Base-by-base conservation (phyloP, 2,113 vertebrate species). In the Microcebus murinus region DNA sequence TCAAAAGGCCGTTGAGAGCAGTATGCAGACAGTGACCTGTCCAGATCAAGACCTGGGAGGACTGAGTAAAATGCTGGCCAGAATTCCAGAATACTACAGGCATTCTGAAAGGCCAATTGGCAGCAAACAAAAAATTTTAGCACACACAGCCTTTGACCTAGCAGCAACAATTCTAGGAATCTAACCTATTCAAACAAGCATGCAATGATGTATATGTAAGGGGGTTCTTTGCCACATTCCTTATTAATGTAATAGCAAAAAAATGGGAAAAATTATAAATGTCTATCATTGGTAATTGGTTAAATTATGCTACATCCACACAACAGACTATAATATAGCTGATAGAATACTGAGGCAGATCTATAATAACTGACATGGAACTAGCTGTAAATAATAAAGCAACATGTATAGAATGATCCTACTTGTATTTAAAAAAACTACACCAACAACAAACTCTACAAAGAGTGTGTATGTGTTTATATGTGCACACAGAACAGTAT, bases 51-150 rank as follows among this genome's bases (percentile, higher is more conserved):
- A 92, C 76, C 65, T 42, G 65, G 50, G 92, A 87, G 45, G 48
- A 87, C 25, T 25, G 7, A 59, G 65, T n/a, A 83, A 91, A 95
- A 71, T 70, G 90, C 88, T 85, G 59, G 27, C 39, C 42, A 96
- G 77, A 91, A 76, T 71, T 71, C 55, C 70, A 95, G 92, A 90
- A 29, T 31, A 4, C 85, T 90, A 84, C 5, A 91, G 88, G 88
- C 34, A 48, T 65, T 93, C 59, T 68, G 63, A n/a, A 96, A 77
- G n/a, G 76, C 86, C 96, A 86, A 89, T 79, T 93, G 87, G 81
- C 71, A 95, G 25, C 50, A 96, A 63, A 91, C 86, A 57, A 87
- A 87, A 90, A 82, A 76, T 20, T 61, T 87, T 31, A 70, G 17
- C 42, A n/a, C 45, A 71, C 31, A 63, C 4, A 87, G 50, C 48